Evolutionary conservation across 23 tunicate species (phyloP), one percentile per base, ranked within the genome.

Genomic region (Corella eumyota): DNA sequence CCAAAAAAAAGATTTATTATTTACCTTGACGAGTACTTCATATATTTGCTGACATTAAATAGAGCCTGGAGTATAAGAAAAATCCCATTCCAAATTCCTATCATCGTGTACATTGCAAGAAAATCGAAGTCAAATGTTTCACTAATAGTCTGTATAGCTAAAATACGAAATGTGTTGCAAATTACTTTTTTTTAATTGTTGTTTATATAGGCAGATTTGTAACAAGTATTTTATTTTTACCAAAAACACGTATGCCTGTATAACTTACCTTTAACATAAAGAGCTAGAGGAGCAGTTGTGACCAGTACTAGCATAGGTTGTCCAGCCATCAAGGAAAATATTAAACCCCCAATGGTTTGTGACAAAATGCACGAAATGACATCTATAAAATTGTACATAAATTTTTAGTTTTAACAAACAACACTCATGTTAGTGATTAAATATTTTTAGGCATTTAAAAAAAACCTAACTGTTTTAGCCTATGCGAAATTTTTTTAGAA

Each of bases 21-120:
- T n/a, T 51, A 74, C 97, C 97, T 80, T 28, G 97, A 61, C 9
- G 97, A 90, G 53, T 80, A 90, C 51, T 90, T 90, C 97, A 90
- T 90, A 25, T 74, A 61, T 45, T 73, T 75, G 84, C 91, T 80
- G 44, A 76, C 56, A 50, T 90, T 88, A 48, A 80, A 68, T 25
- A 73, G 62, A 20, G 78, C 77, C 37, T 90, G 75, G 1, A 90
- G 58, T 1, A 70, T 20, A 1, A 90, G 63, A 60, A 90, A 90
- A 17, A 81, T 65, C 27, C 76, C 50, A 51, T 90, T 90, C 91
- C 84, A 80, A 6, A 90, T 34, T 6, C 97, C 97, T 3, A 80
- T 94, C 84, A 75, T 75, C 29, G 91, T 58, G 75, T 90, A 90
- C 78, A 90, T 67, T 0, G 97, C 90, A 30, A 45, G 34, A 66